A percentile compares a stretch with the other conserved stretches of the same genome.
phyloP scores from a whole-genome alignment of 2,797 vertebrate genomes.

The Periparus ater region DNA sequence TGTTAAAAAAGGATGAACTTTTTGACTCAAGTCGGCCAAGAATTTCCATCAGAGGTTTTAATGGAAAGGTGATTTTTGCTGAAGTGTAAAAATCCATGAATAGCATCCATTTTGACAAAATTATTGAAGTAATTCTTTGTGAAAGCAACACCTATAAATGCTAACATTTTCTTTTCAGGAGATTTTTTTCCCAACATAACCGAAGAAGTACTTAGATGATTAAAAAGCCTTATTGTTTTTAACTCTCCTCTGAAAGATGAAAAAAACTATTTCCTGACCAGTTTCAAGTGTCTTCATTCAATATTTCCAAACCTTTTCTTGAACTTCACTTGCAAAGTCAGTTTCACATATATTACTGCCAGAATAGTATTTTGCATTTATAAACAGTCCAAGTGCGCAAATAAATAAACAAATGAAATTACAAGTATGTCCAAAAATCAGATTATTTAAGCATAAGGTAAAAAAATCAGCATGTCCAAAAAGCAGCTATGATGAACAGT shows the following conservation, averaged over 20 bases:
- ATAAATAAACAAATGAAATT: background rate
- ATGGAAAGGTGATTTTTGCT: background rate
- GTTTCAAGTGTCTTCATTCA: background rate
- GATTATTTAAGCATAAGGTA: background rate
- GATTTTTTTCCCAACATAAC: background rate
- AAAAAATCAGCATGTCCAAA: background rate
- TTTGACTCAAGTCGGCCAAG: background rate
- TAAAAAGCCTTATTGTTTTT: background rate
- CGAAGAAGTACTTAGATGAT: background rate
- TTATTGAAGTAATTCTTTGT: background rate
- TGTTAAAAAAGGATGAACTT: background rate
- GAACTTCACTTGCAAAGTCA: background rate
- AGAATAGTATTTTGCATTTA: background rate
- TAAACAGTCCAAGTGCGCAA: background rate
- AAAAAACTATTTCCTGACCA: background rate
- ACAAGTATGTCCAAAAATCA: background rate
- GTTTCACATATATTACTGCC: background rate
- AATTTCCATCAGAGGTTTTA: background rate
- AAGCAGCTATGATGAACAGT: background rate
- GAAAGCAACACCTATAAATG: constrained; percentile 2
- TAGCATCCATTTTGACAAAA: background rate
- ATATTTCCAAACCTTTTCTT: background rate
- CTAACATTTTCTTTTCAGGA: background rate
- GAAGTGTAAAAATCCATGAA: background rate
- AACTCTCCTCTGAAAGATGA: background rate